phyloP scores from a whole-genome alignment of 1,140 invertebrate genomes.

The Thaumetopoea pityocampa region DNA sequence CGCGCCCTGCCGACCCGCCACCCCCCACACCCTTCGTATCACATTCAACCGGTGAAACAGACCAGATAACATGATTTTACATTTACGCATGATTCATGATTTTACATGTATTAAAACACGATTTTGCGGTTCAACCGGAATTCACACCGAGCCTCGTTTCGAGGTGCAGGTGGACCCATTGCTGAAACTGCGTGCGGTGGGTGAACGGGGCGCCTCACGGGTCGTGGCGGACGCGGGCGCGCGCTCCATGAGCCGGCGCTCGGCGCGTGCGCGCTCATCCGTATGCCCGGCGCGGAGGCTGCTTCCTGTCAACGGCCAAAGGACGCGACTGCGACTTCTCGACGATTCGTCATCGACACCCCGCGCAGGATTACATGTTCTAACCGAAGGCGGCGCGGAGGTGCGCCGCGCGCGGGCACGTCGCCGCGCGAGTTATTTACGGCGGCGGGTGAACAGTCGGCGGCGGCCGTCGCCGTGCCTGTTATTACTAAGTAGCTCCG shows the following conservation, averaged over 20 bases:
- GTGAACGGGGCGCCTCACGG: constrained; percentile 37
- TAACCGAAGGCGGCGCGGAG: too few relatives aligned
- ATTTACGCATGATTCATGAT: too few relatives aligned
- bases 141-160: constrained; percentile 45
- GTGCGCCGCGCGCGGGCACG: too few relatives aligned
- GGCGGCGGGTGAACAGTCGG: constrained; percentile 66
- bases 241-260: constrained; percentile 16
- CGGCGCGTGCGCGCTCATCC: constrained; percentile 54
- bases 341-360: constrained; percentile 46
- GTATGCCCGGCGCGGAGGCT: constrained; percentile 59
- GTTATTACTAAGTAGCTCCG: constrained; percentile 64
- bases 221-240: constrained; percentile 45
- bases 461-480: constrained; percentile 56
- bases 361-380: too few relatives aligned
- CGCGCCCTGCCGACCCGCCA: constrained; percentile 59
- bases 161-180: constrained; percentile 44
- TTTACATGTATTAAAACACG: too few relatives aligned
- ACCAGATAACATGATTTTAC: constrained; percentile 61
- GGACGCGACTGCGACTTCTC: constrained; percentile 34
- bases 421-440: constrained; percentile 70
- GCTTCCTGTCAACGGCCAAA: constrained; percentile 52
- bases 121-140: constrained; percentile 45
- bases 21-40: constrained; percentile 65
- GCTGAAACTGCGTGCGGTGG: constrained; percentile 39
- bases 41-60: constrained; percentile 64